Evolutionary conservation across 1,140 invertebrate species (phyloP).

Genomic region (Melanaphis sacchari): DNA sequence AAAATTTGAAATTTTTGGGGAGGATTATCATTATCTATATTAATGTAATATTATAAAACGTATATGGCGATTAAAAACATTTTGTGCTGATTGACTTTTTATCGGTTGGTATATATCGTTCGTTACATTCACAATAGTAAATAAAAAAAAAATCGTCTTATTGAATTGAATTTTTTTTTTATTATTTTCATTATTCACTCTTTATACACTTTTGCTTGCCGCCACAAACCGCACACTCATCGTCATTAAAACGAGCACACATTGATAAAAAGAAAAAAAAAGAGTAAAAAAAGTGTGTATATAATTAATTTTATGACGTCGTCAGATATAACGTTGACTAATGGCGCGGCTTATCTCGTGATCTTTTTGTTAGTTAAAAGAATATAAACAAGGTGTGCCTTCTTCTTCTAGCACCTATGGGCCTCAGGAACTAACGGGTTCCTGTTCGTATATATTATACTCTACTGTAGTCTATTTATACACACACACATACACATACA

Average conservation of each 20-base stretch:
- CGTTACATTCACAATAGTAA: constrained; percentile 48
- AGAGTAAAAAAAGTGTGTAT: constrained; percentile 42
- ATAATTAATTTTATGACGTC: constrained; percentile 58
- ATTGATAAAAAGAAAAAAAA: constrained; percentile 42
- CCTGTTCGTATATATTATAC: not conserved
- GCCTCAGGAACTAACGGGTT: constrained; percentile 37
- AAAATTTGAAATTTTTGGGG: not conserved
- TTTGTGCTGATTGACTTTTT: constrained; percentile 33
- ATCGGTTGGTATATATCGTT: constrained; percentile 45
- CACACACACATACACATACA: not conserved
- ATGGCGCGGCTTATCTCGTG: constrained; percentile 53
- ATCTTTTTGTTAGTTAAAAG: constrained; percentile 56
- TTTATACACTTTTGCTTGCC: constrained; percentile 40
- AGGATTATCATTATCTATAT: not conserved
- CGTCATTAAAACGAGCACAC: constrained; percentile 54
- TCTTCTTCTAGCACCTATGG: constrained; percentile 37
- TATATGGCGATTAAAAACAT: constrained; percentile 5
- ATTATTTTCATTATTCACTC: constrained; percentile 45
- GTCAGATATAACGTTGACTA: constrained; percentile 50
- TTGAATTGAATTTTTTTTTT: constrained; percentile 38
- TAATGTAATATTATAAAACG: not conserved
- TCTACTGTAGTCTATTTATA: not conserved
- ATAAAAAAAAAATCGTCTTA: constrained; percentile 53
- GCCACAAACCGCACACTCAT: constrained; percentile 55
- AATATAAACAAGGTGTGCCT: constrained; percentile 54